Evolutionary conservation across 2,797 vertebrate species (phyloP), one percentile per base, ranked within the genome.

Genomic region (Bucorvus abyssinicus): DNA sequence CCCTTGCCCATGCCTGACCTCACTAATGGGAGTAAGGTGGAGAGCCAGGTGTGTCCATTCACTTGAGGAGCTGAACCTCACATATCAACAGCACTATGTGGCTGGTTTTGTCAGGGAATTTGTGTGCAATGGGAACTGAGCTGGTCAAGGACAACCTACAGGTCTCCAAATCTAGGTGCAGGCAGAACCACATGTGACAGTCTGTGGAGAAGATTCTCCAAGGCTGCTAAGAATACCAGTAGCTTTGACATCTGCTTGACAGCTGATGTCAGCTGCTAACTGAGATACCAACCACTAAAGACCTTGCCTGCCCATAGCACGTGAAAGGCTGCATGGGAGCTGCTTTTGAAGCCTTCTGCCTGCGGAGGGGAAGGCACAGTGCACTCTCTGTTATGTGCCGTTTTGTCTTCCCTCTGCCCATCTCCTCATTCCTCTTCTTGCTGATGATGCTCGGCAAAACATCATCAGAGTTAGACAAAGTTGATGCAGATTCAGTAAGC

Each of bases 61-160:
- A 4, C 20, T 57, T 0, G 0, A 11, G 21, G 23, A 36, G 8
- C 17, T 57, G 40, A 82, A 44, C 45, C 10, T 55, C 11, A 22
- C 7, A 0, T 24, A 36, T 1, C 34, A 40, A 7, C 17, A 49
- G 55, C 55, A 73, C 27, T 13, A 4, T 26, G 23, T 1, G 1
- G 10, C 17, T 69, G 9, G 2, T 74, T 89, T 79, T 64, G 22
- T n/a, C 36, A 47, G 27, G 40, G 9, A 56, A 77, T 45, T 22
- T n/a, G 12, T 4, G 5, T 69, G 42, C 55, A 45, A 1, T 14
- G 11, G 18, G 29, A 84, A 4, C 22, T 17, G 26, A 36, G 36
- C 34, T 69, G 23, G 11, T 18, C 36, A 60, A 80, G 26, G 50
- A 22, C 22, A 67, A 29, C 29, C 45, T 30, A 8, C 13, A 1